These are phyloP conservation scores for Ophioderma brevispina DNA, from an alignment of 35 echinoderm and acorn worm species.

Conservation along the genomic window DNA sequence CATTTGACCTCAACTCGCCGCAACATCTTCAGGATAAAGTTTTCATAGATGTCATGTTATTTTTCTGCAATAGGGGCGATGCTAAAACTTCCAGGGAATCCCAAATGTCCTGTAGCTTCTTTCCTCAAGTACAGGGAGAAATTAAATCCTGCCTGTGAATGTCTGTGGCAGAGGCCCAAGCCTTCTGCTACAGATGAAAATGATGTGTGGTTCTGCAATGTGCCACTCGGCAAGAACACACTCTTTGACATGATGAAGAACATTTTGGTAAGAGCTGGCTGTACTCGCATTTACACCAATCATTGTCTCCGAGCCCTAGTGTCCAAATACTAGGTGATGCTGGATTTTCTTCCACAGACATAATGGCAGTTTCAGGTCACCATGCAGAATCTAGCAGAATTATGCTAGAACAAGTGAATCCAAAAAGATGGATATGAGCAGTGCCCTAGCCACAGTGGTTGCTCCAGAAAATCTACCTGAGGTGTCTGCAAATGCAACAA, in stretches of 20 bases:
- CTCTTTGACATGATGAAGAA: neutral
- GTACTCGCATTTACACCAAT: constrained; percentile 4
- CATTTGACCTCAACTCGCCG: too few species aligned
- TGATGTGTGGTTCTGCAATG: constrained; percentile 36
- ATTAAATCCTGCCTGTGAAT: constrained; percentile 17
- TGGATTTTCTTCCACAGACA: constrained; percentile 44
- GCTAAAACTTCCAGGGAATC: constrained; percentile 29
- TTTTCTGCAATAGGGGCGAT: constrained; percentile 52
- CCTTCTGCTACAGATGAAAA: neutral
- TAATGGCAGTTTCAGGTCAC: constrained; percentile 35
- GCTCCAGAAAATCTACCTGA: too few species aligned
- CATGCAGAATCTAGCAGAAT: neutral
- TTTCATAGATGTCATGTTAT: constrained; percentile 47
- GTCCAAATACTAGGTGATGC: constrained; percentile 27
- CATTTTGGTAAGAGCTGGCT: neutral
- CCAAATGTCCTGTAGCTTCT: constrained; percentile 30
- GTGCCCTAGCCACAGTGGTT: too few species aligned
- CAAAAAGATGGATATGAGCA: too few species aligned
- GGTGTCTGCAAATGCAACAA: too few species aligned
- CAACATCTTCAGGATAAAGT: constrained; percentile 62
- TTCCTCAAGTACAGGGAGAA: constrained; percentile 16
- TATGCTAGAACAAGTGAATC: constrained; percentile 45
- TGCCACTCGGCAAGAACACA: constrained; percentile 18
- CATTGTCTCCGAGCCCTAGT: constrained; percentile 36
- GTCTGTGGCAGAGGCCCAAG: constrained; percentile 46